phyloP scores from a whole-genome alignment of 2,888 invertebrate genomes.

The Dasysyrphus albostriatus region DNA sequence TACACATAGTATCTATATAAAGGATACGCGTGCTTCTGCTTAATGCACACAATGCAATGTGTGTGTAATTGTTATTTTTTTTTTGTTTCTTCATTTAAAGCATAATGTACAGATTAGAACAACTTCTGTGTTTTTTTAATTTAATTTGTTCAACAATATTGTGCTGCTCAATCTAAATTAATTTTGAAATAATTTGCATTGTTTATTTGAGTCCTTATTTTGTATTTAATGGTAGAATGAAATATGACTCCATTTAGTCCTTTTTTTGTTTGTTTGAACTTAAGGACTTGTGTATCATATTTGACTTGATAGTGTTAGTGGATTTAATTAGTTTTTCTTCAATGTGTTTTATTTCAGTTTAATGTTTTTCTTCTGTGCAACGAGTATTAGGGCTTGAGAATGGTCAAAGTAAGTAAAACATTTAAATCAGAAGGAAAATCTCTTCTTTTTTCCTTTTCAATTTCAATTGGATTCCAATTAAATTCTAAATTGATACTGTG shows the following conservation, averaged over 20 bases:
- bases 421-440: slow-evolving; percentile 32
- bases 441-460: neutral
- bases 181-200: slow-evolving; percentile 46
- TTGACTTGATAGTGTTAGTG: neutral
- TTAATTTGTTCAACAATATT: neutral
- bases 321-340: slow-evolving; percentile 57
- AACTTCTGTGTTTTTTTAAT: neutral
- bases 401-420: slow-evolving; percentile 56
- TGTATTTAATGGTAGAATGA: neutral
- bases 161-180: slow-evolving; percentile 14
- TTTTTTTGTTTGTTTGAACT: neutral
- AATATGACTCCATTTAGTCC: neutral
- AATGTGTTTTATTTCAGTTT: slow-evolving; percentile 26
- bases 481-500: slow-evolving; percentile 38
- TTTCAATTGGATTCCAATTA: slow-evolving; percentile 56
- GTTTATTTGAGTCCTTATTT: slow-evolving; percentile 3
- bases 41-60: slow-evolving; percentile 6
- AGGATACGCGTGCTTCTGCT: neutral
- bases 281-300: neutral
- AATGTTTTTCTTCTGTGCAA: neutral
- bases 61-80: slow-evolving; percentile 37
- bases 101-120: slow-evolving; percentile 1
- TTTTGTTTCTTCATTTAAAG: neutral
- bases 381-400: slow-evolving; percentile 6
- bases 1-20: neutral